These are phyloP conservation scores for Norana najaformis DNA, from an alignment of 2,888 invertebrate genomes.

Conservation along the genomic window DNA sequence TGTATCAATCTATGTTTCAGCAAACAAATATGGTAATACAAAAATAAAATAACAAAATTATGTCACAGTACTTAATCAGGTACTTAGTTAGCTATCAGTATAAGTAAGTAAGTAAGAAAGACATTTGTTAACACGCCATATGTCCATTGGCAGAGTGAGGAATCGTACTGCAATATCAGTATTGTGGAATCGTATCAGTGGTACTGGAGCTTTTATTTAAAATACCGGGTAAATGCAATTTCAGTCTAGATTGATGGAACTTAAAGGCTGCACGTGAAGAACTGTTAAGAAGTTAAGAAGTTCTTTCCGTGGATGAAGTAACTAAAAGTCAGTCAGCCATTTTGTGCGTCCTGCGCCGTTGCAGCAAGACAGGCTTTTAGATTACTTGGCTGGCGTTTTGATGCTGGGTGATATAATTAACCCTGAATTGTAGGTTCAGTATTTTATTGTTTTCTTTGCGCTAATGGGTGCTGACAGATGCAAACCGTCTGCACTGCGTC, in stretches of 20 bases:
- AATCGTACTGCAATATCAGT: too few species aligned
- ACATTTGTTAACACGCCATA: too few species aligned
- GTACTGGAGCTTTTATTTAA: not conserved
- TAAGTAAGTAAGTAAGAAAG: too few species aligned
- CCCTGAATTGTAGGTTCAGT: not conserved
- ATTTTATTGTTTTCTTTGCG: not conserved
- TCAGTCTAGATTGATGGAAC: too few species aligned
- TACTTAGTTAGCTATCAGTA: not conserved
- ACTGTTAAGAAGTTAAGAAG: too few species aligned
- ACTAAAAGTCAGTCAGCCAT: not conserved
- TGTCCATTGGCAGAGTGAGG: too few species aligned
- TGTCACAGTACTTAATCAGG: not conserved
- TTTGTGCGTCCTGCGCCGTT: not conserved
- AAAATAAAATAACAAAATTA: not conserved
- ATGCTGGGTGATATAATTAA: constrained; percentile 2
- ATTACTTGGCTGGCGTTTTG: constrained; percentile 8
- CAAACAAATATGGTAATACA: too few species aligned
- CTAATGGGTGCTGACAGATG: not conserved
- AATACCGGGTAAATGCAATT: not conserved
- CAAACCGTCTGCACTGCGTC: not conserved
- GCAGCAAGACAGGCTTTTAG: not conserved
- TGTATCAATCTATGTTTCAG: not conserved
- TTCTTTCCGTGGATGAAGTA: not conserved
- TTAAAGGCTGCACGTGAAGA: not conserved
- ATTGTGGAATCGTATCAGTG: too few species aligned